These are phyloP conservation scores for Caenorhabditis afra DNA, from an alignment of 2,888 invertebrate genomes.

Conservation along the genomic window DNA sequence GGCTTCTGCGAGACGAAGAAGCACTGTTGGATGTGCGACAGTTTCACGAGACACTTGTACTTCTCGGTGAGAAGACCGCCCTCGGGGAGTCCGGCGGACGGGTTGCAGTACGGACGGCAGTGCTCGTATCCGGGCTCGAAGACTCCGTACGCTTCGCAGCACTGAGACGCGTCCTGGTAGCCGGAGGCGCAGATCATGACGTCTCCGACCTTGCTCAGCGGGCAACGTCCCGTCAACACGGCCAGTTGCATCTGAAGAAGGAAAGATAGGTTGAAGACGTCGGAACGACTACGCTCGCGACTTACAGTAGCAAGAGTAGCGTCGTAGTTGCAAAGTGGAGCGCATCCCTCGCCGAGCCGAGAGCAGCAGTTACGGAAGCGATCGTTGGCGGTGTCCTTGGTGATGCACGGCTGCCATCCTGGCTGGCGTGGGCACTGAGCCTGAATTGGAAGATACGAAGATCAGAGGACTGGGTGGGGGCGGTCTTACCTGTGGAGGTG, in stretches of 20 bases:
- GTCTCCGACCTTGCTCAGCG: conserved; percentile 78
- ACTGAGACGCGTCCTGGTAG: conserved; percentile 78
- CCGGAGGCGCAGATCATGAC: conserved; percentile 80
- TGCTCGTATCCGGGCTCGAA: conserved; percentile 80
- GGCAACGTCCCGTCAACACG: conserved; percentile 79
- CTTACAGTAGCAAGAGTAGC: conserved; percentile 76
- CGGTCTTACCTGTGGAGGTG: conserved; percentile 47
- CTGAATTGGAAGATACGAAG: not conserved
- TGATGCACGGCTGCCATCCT: conserved; percentile 79
- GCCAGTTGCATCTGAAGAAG: conserved; percentile 77
- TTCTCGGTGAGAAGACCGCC: conserved; percentile 79
- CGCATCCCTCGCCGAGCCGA: conserved; percentile 78
- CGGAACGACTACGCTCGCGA: conserved; percentile 4
- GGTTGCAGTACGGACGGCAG: conserved; percentile 80
- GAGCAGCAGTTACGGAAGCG: conserved; percentile 79
- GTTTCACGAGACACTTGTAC: conserved; percentile 79
- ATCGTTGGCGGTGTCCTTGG: conserved; percentile 76
- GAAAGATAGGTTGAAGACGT: not conserved
- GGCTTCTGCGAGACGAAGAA: conserved; percentile 80
- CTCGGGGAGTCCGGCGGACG: conserved; percentile 78
- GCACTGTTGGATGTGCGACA: conserved; percentile 77
- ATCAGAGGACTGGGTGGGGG: too few species aligned
- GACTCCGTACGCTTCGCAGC: conserved; percentile 78
- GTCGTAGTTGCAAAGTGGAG: conserved; percentile 78
- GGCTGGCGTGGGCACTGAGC: conserved; percentile 77